Evolutionary conservation across 2,797 vertebrate species (phyloP), one percentile per base, ranked within the genome.

Genomic region (Sebastiscus tertius): DNA sequence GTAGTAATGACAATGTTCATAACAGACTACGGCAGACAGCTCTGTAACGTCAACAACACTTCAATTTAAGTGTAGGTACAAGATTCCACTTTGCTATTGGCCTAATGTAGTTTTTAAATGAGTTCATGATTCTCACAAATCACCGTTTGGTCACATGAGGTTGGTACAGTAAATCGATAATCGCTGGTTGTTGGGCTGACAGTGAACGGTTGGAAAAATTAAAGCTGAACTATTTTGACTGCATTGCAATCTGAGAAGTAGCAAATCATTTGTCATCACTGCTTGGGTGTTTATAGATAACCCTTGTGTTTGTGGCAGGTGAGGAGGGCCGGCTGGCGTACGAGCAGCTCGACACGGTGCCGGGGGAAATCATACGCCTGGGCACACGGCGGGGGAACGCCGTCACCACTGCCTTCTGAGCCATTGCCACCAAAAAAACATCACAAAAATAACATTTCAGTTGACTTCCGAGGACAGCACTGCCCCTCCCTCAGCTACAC

Each of bases 281-380:
- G 27, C 18, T 58, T 70, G 13, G 29, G 8, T 31, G 16, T 64
- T 62, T 14, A 14, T 54, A 61, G 49, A 24, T 8, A 22, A 13
- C n/a, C 1, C 24, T 62, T 61, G 5, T 75, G 33, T 70, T 18
- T 54, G 33, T 79, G 29, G 33, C 89, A 99, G 98, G 98, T 86
- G 98, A 98, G 92, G 97, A 98, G 22, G 98, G 98, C 3, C 96
- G 96, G n/a, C 92, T 98, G 93, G 98, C 98, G 0, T 99, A 99
- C 0, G 98, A 99, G 90, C 97, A 97, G 91, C 83, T 99, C 84
- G 97, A 99, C 93, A 97, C 95, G 1, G 96, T 97, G 56, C 96
- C 97, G 8, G 94, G 97, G 60, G 97, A 98, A 72, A 96, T 96
- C 70, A 85, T 97, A 59, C 94, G 93, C 66, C 91, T 96, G 73